phyloP scores from a whole-genome alignment of 2,113 vertebrate species.

The Balaenoptera acutorostrata region DNA sequence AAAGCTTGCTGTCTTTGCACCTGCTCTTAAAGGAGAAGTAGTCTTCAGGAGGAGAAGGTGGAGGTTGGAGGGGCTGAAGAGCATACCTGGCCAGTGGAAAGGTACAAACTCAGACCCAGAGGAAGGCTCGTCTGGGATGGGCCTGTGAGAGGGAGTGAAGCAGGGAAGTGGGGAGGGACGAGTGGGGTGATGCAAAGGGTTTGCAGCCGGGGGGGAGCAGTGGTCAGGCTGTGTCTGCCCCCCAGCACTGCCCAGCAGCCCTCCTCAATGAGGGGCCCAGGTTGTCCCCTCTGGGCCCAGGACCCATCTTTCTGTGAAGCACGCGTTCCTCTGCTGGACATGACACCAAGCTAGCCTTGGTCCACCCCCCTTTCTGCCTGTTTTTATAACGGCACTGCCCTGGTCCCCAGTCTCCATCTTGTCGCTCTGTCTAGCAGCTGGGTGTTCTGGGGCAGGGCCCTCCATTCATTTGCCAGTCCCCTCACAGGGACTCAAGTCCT shows the following conservation, averaged over 20 bases:
- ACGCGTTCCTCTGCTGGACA: background rate
- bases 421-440: no score
- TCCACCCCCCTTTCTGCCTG: background rate
- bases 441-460: background rate
- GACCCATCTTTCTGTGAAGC: background rate
- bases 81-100: rapidly evolving
- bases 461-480: background rate
- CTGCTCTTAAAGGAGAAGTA: background rate
- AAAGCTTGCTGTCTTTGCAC: background rate
- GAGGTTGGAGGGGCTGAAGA: background rate
- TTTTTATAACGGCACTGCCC: no score
- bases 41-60: background rate
- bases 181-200: background rate
- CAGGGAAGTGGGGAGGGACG: background rate
- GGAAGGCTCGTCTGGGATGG: rapidly evolving
- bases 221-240: background rate
- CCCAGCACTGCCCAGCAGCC: background rate
- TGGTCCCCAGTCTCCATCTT: background rate
- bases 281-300: no score
- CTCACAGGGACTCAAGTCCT: background rate
- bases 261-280: background rate
- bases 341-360: rapidly evolving
- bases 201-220: rapidly evolving
- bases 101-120: no score
- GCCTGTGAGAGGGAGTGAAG: background rate